Percentiles rank a stretch among this genome's conserved stretches.
phyloP scores from a whole-genome alignment of 2,113 vertebrate genomes.

The Rhea americana region DNA sequence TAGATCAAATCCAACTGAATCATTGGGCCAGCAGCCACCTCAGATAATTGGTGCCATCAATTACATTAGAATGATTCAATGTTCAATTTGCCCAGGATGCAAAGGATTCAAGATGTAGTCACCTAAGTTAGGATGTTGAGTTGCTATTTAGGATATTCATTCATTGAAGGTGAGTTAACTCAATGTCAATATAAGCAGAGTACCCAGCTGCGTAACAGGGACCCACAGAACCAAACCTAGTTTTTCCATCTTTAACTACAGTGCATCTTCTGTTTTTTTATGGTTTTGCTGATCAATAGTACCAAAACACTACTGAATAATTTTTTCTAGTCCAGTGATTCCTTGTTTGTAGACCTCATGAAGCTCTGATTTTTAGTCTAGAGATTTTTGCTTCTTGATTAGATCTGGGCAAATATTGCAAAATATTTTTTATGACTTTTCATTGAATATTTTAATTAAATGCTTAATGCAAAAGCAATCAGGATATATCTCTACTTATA shows the following conservation, averaged over 20 bases:
- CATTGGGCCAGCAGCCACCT: constrained; percentile 32
- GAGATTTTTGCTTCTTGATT: background rate
- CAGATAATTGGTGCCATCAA: constrained; percentile 18
- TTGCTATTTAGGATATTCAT: background rate
- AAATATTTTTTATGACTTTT: background rate
- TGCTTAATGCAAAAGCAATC: background rate
- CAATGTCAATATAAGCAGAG: background rate
- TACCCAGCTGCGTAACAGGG: background rate
- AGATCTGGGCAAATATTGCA: background rate
- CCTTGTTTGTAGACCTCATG: background rate
- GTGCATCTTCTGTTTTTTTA: background rate
- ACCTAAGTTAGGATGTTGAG: background rate
- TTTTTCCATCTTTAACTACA: background rate
- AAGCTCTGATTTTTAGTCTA: background rate
- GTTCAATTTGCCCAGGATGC: constrained; percentile 1
- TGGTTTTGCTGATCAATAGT: background rate
- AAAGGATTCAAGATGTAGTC: background rate
- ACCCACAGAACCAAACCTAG: background rate
- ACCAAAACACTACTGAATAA: background rate
- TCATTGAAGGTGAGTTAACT: background rate
- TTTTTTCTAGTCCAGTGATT: background rate
- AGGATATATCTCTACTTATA: background rate
- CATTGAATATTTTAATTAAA: background rate
- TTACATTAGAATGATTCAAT: constrained; percentile 34
- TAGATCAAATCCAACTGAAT: constrained; percentile 46